Base-by-base conservation (phyloP, 2,113 vertebrate species). In the Takifugu bimaculatus region DNA sequence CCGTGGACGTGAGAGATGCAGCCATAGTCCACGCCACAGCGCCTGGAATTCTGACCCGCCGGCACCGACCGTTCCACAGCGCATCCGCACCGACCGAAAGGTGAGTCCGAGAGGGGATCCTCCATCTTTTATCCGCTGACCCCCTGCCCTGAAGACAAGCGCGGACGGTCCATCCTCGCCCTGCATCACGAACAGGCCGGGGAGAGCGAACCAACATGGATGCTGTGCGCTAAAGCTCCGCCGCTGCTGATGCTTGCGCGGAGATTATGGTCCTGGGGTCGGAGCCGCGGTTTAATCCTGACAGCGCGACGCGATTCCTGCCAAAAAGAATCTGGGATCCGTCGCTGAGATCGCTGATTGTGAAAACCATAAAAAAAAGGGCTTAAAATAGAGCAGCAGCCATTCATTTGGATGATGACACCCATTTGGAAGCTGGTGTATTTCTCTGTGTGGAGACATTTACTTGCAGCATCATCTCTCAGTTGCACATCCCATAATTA, bases 161-260 rank as follows among this genome's bases (percentile, higher is more conserved):
- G 82, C 82, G 68, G 84, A 75, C 74, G 74, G 76, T 62, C 66
- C 74, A 72, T 78, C 80, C 69, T 60, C 63, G 55, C 26, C 48
- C 75, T 55, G 78, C 74, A 77, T 81, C 79, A 54, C 62, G 78
- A 77, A 11, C 67, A 87, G 88, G 88, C 86, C 85, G 15, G 79
- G 78, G 71, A 73, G 75, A 73, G 75, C 84, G 50, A 85, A 81
- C 77, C 86, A 89, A 88, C 81, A 89, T 89, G 88, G 88, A 89
- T 88, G 88, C 88, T 89, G 83, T 63, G 84, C 81, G 67, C 75
- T 78, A 75, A 58, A 73, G 73, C 74, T 57, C 63, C 48, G 78
- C 54, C 68, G 81, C 27, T 62, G 79, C 13, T 61, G 85, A 75
- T 75, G 79, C 74, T 57, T 42, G 78, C 61, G 55, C 61, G 73